A percentile compares a stretch with the other conserved stretches of the same genome.
These are phyloP conservation scores for Chrysina gloriosa DNA, from an alignment of 2,888 invertebrate genomes.

Conservation along the genomic window DNA sequence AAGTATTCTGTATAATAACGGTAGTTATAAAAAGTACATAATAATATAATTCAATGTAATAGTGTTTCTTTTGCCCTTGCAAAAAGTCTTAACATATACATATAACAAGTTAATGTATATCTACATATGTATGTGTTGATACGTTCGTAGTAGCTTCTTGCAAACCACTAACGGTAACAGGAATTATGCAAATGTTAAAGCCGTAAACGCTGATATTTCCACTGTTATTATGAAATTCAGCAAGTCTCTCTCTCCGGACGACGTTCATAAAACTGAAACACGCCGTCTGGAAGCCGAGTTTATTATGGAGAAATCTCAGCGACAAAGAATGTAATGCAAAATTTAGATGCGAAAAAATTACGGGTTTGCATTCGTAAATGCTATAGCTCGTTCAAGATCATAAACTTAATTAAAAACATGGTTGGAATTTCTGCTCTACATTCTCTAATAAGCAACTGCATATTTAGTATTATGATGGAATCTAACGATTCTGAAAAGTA, in stretches of 20 bases:
- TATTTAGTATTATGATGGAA: too few relatives aligned
- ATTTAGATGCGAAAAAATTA: conserved; percentile 36
- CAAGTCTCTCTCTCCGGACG: conserved; percentile 40
- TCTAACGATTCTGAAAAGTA: too few relatives aligned
- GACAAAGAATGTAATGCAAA: conserved; percentile 41
- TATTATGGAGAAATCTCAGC: conserved; percentile 43
- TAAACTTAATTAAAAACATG: conserved; percentile 36
- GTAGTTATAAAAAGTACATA: too few relatives aligned
- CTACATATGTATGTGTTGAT: neutral
- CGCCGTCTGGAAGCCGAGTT: conserved; percentile 44
- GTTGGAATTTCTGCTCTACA: conserved; percentile 18
- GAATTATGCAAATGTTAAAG: conserved; percentile 34
- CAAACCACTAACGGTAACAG: conserved; percentile 24
- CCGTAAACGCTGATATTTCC: conserved; percentile 24
- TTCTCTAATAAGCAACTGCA: too few relatives aligned
- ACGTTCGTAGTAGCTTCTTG: neutral
- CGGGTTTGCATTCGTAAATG: conserved; percentile 25
- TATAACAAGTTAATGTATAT: neutral
- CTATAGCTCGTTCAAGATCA: conserved; percentile 10
- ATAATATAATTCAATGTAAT: too few relatives aligned
- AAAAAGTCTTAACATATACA: neutral
- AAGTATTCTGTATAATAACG: too few relatives aligned
- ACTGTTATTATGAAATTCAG: conserved; percentile 43
- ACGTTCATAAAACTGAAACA: conserved; percentile 45
- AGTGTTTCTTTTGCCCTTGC: too few relatives aligned